phyloP scores from a whole-genome alignment of 1,140 invertebrate genomes.

The Ephestia elutella region DNA sequence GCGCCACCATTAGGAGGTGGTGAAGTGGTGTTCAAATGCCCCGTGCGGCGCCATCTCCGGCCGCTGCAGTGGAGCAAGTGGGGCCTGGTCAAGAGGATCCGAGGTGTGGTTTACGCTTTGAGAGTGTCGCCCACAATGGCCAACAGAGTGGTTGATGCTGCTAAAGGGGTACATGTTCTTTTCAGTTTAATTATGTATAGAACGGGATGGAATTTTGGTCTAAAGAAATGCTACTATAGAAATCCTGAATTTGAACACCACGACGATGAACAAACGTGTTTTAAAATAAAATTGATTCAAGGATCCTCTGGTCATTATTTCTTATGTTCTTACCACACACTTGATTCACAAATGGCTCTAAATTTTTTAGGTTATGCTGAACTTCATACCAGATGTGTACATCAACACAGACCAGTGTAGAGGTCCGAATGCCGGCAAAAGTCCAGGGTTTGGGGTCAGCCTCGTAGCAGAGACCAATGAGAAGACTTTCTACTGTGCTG shows the following conservation, averaged over 20 bases:
- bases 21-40: constrained; percentile 91
- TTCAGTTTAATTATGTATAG: neutral
- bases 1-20: constrained; percentile 91
- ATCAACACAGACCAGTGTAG: constrained; percentile 94
- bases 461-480: constrained; percentile 94
- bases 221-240: too few species aligned
- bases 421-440: constrained; percentile 90
- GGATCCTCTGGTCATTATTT: too few species aligned
- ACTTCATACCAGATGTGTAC: constrained; percentile 96
- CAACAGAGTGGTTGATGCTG: constrained; percentile 93
- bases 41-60: constrained; percentile 77
- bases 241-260: too few species aligned
- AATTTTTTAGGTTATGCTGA: constrained; percentile 79
- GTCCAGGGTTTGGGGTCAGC: constrained; percentile 92
- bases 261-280: too few species aligned
- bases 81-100: constrained; percentile 95
- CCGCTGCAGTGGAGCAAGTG: constrained; percentile 81
- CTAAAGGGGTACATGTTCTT: constrained; percentile 81
- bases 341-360: neutral
- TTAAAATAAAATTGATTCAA: too few species aligned
- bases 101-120: constrained; percentile 91
- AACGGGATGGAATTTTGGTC: too few species aligned
- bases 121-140: constrained; percentile 93
- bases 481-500: constrained; percentile 84
- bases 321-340: too few species aligned